Base-by-base conservation (phyloP, 2,113 vertebrate genomes). In the Mionectes macconnelli region DNA sequence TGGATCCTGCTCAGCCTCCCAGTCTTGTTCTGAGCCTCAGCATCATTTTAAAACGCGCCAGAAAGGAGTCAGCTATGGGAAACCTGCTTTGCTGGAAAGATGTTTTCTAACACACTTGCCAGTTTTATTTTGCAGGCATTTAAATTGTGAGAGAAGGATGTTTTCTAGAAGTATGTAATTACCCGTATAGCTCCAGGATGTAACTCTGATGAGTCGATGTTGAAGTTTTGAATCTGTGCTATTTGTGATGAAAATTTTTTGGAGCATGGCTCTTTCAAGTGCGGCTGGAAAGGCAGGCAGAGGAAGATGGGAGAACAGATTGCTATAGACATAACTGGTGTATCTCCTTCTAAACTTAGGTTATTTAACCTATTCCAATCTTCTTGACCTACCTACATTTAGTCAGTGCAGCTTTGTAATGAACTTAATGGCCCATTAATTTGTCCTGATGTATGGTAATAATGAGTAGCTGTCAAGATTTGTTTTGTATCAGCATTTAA, bases 401-500 rank as follows among this genome's bases (percentile, higher is more conserved):
- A 72, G 35, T 56, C 42, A 17, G 22, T 42, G 40, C 60, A 91
- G 56, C 60, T 68, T 42, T 16, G 22, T 49, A 75, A 82, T 42
- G 18, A 84, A 75, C 56, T 78, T 87, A 84, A 84, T 82, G 63
- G 35, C 24, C 44, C 47, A 49, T 56, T 91, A 68, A 89, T 89
- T 95, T 85, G 81, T 89, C 66, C 56, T 78, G 69, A 64, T 62
- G 62, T 79, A 79, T 0, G 3, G 27, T 6, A 76, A 40, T 52
- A 89, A 87, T 18, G 33, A 81, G 40, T 56, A 72, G 60, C 35
- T 91, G 67, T 66, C 69, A 85, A 63, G 24, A 49, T 49, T 86
- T 70, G 62, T 40, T 87, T 72, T 44, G 9, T 64, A 85, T 82
- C 69, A 79, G 30, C 52, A 53, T 84, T 81, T 91, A 82, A 93